phyloP scores from a whole-genome alignment of 2,797 vertebrate genomes.

The Tragopan temminckii region DNA sequence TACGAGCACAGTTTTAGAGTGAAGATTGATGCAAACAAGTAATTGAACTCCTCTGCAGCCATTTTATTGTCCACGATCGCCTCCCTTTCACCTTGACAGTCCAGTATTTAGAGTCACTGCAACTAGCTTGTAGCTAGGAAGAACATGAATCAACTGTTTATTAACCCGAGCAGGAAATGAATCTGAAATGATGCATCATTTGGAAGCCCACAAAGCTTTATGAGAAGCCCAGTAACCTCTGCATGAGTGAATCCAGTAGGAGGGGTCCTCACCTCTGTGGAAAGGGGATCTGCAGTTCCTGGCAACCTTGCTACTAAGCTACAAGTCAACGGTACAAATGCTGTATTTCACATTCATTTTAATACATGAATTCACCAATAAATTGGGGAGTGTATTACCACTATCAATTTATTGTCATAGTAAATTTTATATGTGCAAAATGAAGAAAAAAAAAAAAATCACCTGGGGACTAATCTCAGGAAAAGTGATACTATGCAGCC shows the following conservation, averaged over 20 bases:
- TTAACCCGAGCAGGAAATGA: conserved; percentile 43
- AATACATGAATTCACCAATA: background rate
- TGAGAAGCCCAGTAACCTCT: background rate
- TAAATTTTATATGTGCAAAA: conserved; percentile 28
- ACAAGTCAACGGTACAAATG: background rate
- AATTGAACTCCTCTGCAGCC: conserved; percentile 24
- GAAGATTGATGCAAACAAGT: conserved; percentile 47
- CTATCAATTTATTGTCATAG: background rate
- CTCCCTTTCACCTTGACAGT: conserved; percentile 20
- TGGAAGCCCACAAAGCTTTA: conserved; percentile 8
- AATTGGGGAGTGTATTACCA: conserved; percentile 2
- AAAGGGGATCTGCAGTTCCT: background rate
- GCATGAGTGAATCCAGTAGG: background rate
- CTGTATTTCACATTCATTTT: background rate
- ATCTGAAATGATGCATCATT: conserved; percentile 19
- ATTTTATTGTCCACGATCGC: background rate
- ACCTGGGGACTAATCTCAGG: background rate
- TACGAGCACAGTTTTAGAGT: background rate
- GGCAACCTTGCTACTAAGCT: background rate
- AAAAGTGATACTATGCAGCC: background rate
- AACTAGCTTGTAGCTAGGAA: background rate
- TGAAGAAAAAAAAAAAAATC: background rate
- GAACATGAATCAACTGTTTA: conserved; percentile 50
- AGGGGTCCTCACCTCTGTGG: background rate
- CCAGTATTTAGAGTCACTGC: background rate